Evolutionary conservation across 1,140 invertebrate genomes (phyloP).

Genomic region (Plutomurus gul): DNA sequence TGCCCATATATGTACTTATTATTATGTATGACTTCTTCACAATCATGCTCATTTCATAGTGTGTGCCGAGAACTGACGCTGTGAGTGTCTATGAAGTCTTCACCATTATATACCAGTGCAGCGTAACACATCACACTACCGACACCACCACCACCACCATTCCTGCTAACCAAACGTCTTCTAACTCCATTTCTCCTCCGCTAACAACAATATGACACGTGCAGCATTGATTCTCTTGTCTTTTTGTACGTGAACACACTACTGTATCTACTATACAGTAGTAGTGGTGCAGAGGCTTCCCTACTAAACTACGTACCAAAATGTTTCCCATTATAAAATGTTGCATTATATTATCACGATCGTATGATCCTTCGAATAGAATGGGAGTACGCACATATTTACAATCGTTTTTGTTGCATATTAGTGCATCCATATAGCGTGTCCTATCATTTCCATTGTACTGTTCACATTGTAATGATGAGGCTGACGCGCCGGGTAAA

Average conservation of each 20-base stretch:
- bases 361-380: no score
- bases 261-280: not conserved
- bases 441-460: not conserved
- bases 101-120: not conserved
- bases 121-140: no score
- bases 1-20: conserved; percentile 16
- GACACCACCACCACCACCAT: no score
- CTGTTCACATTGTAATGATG: conserved; percentile 9
- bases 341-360: no score
- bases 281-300: not conserved
- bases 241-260: not conserved
- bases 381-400: no score
- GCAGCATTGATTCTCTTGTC: conserved; percentile 23
- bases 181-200: not conserved
- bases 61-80: not conserved
- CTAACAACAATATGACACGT: conserved; percentile 17
- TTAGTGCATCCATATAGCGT: not conserved
- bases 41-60: not conserved
- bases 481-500: not conserved
- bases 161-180: not conserved
- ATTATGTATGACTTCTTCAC: conserved; percentile 6
- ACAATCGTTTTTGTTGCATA: not conserved
- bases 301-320: no score
- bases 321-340: no score
- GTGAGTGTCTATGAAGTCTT: not conserved